Evolutionary conservation across 2,797 vertebrate species (phyloP).

Genomic region (Oreortyx pictus): DNA sequence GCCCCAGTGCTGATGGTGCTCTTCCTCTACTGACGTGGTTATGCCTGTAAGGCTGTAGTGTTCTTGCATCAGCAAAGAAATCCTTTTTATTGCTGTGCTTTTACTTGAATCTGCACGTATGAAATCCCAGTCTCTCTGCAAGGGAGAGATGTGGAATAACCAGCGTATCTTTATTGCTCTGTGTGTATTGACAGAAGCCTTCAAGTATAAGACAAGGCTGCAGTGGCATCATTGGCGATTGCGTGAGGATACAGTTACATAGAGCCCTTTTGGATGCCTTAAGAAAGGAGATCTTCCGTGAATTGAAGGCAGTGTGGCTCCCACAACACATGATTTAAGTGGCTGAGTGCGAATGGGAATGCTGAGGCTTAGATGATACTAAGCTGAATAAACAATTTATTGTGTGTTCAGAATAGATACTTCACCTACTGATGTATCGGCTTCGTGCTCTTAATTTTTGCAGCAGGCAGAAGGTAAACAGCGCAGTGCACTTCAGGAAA

Average conservation of each 20-base stretch:
- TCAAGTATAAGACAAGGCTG: not conserved
- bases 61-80: not conserved
- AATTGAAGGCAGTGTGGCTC: not conserved
- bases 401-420: not conserved
- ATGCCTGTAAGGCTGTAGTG: not conserved
- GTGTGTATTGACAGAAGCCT: not conserved
- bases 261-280: not conserved
- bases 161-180: not conserved
- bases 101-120: not conserved
- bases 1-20: not conserved
- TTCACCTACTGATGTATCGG: not conserved
- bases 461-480: not conserved
- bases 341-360: not conserved
- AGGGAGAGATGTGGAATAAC: not conserved
- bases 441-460: slow-evolving; percentile 11
- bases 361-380: not conserved
- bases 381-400: not conserved
- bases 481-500: not conserved
- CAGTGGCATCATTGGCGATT: not conserved
- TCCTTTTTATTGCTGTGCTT: not conserved
- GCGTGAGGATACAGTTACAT: not conserved
- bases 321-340: not conserved
- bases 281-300: not conserved
- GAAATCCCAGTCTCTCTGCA: not conserved
- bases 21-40: not conserved